Percentiles rank a stretch among this genome's conserved stretches.
These are phyloP conservation scores for Actinia equina DNA, from an alignment of 64 coral and sea anemone species.

Conservation along the genomic window DNA sequence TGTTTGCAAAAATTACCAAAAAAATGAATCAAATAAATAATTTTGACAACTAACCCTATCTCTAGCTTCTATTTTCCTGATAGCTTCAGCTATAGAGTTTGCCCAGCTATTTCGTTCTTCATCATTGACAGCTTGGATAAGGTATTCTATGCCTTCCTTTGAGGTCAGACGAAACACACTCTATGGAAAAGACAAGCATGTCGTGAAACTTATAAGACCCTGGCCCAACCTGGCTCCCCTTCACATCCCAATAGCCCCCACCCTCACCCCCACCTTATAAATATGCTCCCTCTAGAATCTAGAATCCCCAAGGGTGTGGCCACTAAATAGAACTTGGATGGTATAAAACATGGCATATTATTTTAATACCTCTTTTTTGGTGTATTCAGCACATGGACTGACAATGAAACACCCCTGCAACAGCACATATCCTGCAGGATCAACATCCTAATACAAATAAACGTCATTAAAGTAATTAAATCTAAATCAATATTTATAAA, in stretches of 20 bases:
- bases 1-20: too few relatives aligned
- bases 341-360: not conserved
- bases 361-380: constrained; percentile 77
- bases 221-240: too few relatives aligned
- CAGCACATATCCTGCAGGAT: constrained; percentile 59
- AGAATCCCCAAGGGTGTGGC: too few relatives aligned
- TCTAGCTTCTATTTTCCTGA: constrained; percentile 78
- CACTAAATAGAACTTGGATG: too few relatives aligned
- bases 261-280: too few relatives aligned
- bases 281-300: too few relatives aligned
- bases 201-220: not conserved
- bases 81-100: constrained; percentile 71
- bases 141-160: constrained; percentile 75
- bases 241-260: too few relatives aligned
- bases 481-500: too few relatives aligned
- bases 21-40: not conserved
- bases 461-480: too few relatives aligned
- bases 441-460: constrained; percentile 39
- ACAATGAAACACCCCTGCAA: constrained; percentile 89
- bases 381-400: constrained; percentile 94
- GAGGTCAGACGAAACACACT: constrained; percentile 84
- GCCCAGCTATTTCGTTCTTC: constrained; percentile 78
- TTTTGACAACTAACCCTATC: constrained; percentile 48
- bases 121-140: constrained; percentile 87
- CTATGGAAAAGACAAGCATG: constrained; percentile 19